Evolutionary conservation across 2,888 invertebrate species (phyloP), one percentile per base, ranked within the genome.

Genomic region (Siphlonurus alternatus): DNA sequence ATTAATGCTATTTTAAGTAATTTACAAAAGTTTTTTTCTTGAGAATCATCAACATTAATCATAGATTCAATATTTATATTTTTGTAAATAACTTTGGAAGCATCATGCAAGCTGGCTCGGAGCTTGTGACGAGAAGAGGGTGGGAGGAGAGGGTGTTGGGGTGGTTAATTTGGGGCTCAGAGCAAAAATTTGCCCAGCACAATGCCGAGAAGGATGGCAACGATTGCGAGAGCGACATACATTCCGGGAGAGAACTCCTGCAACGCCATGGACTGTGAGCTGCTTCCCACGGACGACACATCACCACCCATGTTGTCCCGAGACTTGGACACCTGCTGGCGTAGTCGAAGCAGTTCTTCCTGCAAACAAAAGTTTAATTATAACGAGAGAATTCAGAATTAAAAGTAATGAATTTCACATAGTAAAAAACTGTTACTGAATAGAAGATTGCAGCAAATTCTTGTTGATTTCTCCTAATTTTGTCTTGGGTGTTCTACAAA

Each of bases 101-200:
- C 38, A 38, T 38, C 5, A 15, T 38, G 56, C 56, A 56, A 56
- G 22, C 56, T 56, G 56, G 56, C n/a, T 56, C 56, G 56, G 56
- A 56, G 56, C 56, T 56, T 56, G 56, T 56, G 56, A 56, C 20
- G n/a, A 20, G n/a, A 5, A 22, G 20, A 18, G 56, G 5, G 56
- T 56, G 56, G 22, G 19, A 56, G 20, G 56, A 18, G 56, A 15
- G 5, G 38, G 38, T 38, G 38, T 5, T 38, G 38, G 38, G 38
- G 5, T 5, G 38, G 7, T 10, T 38, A 10, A 56, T 3, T 10
- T 75, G 69, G 69, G 74, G 80, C 85, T 88, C 86, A 89, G 80
- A 89, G 86, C 77, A 87, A 78, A 79, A 85, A 88, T 79, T 89
- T 89, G 75, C 89, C 89, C 76, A 89, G 79, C 75, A 89, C 79